Evolutionary conservation across 92 coral and sea anemone genomes (phyloP).

Genomic region (Epizoanthus stellaris): DNA sequence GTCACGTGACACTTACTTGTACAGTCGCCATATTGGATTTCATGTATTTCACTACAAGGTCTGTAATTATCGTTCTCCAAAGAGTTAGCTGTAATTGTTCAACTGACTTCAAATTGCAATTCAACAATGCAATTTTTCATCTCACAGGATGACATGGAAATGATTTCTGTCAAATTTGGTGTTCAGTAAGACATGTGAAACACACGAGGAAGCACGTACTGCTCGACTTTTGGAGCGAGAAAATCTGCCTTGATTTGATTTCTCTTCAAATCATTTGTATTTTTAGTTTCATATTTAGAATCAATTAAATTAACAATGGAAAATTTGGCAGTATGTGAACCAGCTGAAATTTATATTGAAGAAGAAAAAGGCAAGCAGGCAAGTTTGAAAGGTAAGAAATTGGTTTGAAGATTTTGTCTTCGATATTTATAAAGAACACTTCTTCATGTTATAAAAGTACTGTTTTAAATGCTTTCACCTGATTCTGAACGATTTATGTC

Average conservation of each 20-base stretch:
- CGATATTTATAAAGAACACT: too few species aligned
- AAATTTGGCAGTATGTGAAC: neutral
- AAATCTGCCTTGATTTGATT: neutral
- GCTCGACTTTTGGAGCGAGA: neutral
- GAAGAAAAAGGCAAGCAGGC: neutral
- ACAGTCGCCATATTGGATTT: conserved; percentile 40
- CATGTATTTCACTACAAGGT: neutral
- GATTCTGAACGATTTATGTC: too few species aligned
- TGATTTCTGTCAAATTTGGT: neutral
- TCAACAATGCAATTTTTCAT: neutral
- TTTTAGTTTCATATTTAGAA: neutral
- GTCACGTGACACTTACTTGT: conserved; percentile 32
- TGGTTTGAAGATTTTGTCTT: neutral
- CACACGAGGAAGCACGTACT: conserved; percentile 6
- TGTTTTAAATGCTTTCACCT: too few species aligned
- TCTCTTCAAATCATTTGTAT: too few species aligned
- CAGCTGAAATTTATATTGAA: conserved; percentile 18
- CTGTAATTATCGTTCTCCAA: conserved; percentile 3
- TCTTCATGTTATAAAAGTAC: too few species aligned
- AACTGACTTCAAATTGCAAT: neutral
- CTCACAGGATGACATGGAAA: neutral
- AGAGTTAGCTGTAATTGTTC: neutral
- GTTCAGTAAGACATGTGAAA: conserved; percentile 10
- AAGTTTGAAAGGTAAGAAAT: conserved; percentile 19
- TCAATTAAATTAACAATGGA: conserved; percentile 17